phyloP scores from a whole-genome alignment of 2,113 vertebrate species.

The Eidolon helvum region DNA sequence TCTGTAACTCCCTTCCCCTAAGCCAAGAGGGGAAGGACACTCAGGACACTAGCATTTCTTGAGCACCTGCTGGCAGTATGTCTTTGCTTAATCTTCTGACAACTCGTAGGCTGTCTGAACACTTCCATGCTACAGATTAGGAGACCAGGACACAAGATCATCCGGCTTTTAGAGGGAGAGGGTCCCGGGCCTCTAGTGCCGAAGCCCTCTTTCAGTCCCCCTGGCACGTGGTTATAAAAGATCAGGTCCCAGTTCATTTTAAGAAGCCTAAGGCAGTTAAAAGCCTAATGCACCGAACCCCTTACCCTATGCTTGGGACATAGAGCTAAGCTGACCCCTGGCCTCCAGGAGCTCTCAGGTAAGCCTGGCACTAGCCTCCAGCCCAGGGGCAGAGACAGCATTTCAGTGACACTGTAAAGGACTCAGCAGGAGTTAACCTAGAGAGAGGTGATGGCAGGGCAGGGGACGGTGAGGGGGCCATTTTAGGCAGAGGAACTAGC shows the following conservation, averaged over 20 bases:
- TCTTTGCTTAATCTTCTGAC: neutral
- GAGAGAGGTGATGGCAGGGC: neutral
- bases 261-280: neutral
- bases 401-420: neutral
- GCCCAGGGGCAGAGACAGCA: neutral
- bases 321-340: neutral
- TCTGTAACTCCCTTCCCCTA: neutral
- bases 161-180: neutral
- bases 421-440: rapidly evolving
- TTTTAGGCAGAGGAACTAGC: neutral
- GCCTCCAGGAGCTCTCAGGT: neutral
- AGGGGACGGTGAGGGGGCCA: no score
- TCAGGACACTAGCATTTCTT: neutral
- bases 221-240: neutral
- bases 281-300: neutral
- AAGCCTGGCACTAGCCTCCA: neutral
- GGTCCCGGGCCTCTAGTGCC: neutral
- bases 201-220: neutral
- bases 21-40: neutral
- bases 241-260: neutral
- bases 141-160: neutral
- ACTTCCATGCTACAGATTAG: neutral
- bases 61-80: no score
- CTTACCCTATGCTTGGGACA: neutral
- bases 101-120: neutral